phyloP scores from a whole-genome alignment of 2,888 invertebrate species.

The Macrophya annulata region DNA sequence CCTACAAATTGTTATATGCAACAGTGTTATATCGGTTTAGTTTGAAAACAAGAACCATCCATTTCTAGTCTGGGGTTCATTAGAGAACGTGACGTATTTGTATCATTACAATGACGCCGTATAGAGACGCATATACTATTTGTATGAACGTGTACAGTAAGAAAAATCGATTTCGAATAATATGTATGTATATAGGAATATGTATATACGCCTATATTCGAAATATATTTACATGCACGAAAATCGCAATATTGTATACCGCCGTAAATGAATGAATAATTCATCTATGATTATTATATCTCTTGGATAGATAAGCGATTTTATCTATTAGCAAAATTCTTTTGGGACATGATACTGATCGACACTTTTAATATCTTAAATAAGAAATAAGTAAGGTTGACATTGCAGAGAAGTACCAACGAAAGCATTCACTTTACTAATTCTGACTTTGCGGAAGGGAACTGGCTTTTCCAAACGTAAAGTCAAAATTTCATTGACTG shows the following conservation, averaged over 20 bases:
- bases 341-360: not conserved
- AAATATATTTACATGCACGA: not conserved
- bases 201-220: not conserved
- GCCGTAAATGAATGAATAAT: slow-evolving; percentile 10
- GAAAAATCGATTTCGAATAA: slow-evolving; percentile 23
- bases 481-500: not conserved
- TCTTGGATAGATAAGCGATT: not conserved
- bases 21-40: not conserved
- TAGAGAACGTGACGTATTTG: not conserved
- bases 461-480: not conserved
- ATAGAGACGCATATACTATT: not conserved
- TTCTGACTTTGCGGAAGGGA: not conserved
- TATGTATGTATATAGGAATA: not conserved
- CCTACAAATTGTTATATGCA: not conserved
- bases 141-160: slow-evolving; percentile 8
- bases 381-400: not conserved
- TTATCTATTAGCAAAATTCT: not conserved
- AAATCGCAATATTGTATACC: not conserved
- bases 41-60: not conserved
- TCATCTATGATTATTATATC: not conserved
- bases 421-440: not conserved
- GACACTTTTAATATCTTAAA: not conserved
- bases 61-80: not conserved
- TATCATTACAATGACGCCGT: not conserved
- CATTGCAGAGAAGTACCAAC: not conserved